Evolutionary conservation across 2,888 invertebrate genomes (phyloP), one percentile per base, ranked within the genome.

Genomic region (Drosophila macrospina): DNA sequence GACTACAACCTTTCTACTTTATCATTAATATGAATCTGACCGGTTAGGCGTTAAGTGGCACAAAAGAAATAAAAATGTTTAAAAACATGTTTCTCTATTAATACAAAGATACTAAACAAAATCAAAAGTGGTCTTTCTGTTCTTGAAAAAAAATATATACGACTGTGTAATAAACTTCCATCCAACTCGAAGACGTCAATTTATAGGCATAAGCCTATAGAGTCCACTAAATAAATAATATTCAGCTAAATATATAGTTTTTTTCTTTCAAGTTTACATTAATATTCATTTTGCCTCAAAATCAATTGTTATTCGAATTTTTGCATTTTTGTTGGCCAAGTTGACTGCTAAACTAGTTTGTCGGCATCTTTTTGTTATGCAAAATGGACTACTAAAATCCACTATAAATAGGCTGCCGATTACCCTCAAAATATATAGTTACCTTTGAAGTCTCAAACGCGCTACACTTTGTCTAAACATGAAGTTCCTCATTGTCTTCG

Each of bases 401-500:
- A 60, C 52, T 69, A 63, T 55, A 69, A 59, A 64, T 61, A 73
- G 34, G 5, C 44, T n/a, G 36, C 2, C 5, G 6, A 48, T 51
- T 24, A 20, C 34, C n/a, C n/a, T 32, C 41, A 48, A 13, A 45
- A 20, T 42, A 42, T 48, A 76, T 69, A 76, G 75, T 75, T 56
- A 65, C 50, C 64, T 76, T 76, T 75, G 72, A 75, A 55, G 10
- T 34, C 76, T 69, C 82, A 59, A 76, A 52, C 67, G 60, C 66
- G 26, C 64, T 82, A 74, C 56, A 69, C 42, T 15, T 32, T 24
- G 59, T 8, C 10, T 3, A 48, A 69, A 70, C 64, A 89, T 89
- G 88, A 89, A 89, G 79, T 81, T 87, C 74, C 57, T 80, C 34
- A 83, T 88, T 59, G 82, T 88, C 30, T 89, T 91, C 69, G 86